Conservation (phyloP, 2,797 vertebrate species). For the Ctenochaetus hawaiiensis region DNA sequence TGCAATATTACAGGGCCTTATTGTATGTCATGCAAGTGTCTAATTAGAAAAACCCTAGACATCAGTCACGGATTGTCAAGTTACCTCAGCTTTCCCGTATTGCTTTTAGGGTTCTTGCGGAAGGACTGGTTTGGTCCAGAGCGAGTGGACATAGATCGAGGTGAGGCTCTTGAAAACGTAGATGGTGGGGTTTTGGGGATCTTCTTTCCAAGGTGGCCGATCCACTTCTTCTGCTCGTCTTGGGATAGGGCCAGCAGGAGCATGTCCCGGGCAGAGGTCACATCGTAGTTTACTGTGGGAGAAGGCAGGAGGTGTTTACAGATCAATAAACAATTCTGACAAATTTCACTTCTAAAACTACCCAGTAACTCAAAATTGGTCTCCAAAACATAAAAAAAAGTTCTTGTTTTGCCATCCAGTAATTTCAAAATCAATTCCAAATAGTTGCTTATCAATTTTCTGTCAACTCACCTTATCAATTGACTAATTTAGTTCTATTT, state of each 20-base stretch:
- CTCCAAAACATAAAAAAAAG: background rate
- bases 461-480: background rate
- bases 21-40: slow-evolving; percentile 20
- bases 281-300: slow-evolving; percentile 95
- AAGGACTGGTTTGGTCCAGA: slow-evolving; percentile 97
- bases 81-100: slow-evolving; percentile 96
- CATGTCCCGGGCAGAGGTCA: slow-evolving; percentile 98
- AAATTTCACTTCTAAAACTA: slow-evolving; percentile 1
- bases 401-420: background rate
- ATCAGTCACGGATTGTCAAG: slow-evolving; percentile 10
- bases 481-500: background rate
- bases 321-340: slow-evolving; percentile 8
- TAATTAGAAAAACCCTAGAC: background rate
- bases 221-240: slow-evolving; percentile 99
- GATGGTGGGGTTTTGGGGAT: slow-evolving; percentile 97
- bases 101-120: slow-evolving; percentile 95
- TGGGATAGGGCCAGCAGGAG: slow-evolving; percentile 94
- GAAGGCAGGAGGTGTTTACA: background rate
- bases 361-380: background rate
- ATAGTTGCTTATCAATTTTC: background rate
- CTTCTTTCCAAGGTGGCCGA: slow-evolving; percentile 98
- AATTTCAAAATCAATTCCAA: background rate
- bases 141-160: slow-evolving; percentile 94
- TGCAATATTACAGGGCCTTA: slow-evolving; percentile 44
- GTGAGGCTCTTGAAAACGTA: slow-evolving; percentile 94